Evolutionary conservation across 2,113 vertebrate genomes (phyloP).

Genomic region (Melierax canorus): DNA sequence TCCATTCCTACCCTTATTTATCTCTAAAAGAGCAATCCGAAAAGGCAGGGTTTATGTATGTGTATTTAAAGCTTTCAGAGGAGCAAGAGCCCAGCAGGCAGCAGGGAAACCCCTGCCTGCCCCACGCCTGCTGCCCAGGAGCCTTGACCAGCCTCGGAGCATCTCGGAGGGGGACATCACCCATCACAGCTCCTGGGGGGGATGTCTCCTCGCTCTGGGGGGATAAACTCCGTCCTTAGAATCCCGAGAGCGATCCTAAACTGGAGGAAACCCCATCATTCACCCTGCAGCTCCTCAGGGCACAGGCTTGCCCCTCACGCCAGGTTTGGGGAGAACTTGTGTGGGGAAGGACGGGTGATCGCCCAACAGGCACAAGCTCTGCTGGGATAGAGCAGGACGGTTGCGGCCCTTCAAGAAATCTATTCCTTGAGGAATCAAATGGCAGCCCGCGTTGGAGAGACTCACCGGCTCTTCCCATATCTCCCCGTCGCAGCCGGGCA

Average conservation of each 20-base stretch:
- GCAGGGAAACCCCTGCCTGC: neutral
- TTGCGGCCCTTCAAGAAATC: neutral
- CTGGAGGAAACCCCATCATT: neutral
- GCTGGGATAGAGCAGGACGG: neutral
- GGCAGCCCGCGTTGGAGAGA: neutral
- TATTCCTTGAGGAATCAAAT: neutral
- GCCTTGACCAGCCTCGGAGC: neutral
- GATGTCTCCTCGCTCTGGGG: neutral
- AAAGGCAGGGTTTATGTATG: neutral
- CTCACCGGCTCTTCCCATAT: rapidly evolving
- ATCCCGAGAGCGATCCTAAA: neutral
- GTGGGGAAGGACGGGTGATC: rapidly evolving
- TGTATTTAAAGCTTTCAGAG: neutral
- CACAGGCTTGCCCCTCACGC: neutral
- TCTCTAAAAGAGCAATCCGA: neutral
- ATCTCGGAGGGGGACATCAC: neutral
- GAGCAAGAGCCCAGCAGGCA: neutral
- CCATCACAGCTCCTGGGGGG: neutral
- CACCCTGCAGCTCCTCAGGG: neutral
- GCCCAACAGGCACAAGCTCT: rapidly evolving
- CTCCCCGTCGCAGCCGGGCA: neutral
- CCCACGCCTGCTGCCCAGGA: neutral
- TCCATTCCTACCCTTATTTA: neutral
- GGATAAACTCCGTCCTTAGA: neutral
- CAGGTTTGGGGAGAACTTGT: neutral